These are phyloP conservation scores for Pipistrellus kuhlii DNA, from an alignment of 2,797 vertebrate genomes.

Conservation along the genomic window DNA sequence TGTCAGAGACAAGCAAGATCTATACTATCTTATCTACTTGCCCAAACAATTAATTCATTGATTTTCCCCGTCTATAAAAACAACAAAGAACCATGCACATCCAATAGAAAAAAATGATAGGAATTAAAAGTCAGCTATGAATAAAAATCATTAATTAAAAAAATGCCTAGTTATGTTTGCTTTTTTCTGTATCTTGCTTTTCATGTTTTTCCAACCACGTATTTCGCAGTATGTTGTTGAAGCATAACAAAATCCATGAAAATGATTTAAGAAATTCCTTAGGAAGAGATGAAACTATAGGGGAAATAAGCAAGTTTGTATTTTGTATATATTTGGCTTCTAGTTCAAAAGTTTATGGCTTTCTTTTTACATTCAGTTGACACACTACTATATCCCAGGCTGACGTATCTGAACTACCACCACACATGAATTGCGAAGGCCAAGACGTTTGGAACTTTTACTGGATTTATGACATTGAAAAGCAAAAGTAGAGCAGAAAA, in stretches of 20 bases:
- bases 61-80: slow-evolving; percentile 62
- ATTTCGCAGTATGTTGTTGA: background rate
- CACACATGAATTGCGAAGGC: slow-evolving; percentile 51
- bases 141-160: slow-evolving; percentile 65
- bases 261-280: slow-evolving; percentile 44
- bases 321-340: slow-evolving; percentile 12
- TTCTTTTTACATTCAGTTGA: slow-evolving; percentile 67
- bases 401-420: slow-evolving; percentile 50
- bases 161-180: background rate
- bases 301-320: background rate
- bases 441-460: background rate
- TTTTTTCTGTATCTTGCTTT: slow-evolving; percentile 52
- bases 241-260: slow-evolving; percentile 34
- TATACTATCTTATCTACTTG: slow-evolving; percentile 53
- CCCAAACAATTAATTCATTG: slow-evolving; percentile 67
- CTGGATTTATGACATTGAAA: slow-evolving; percentile 43
- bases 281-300: background rate
- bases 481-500: slow-evolving; percentile 62
- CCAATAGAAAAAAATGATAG: slow-evolving; percentile 5
- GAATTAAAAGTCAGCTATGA: slow-evolving; percentile 55
- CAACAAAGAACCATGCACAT: slow-evolving; percentile 30
- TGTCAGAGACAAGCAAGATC: slow-evolving; percentile 31
- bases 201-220: slow-evolving; percentile 24
- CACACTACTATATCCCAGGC: background rate
- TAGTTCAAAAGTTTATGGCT: slow-evolving; percentile 45